Evolutionary conservation across 2,888 invertebrate species (phyloP), one percentile per base, ranked within the genome.

Genomic region (Caenorhabditis doughertyi): DNA sequence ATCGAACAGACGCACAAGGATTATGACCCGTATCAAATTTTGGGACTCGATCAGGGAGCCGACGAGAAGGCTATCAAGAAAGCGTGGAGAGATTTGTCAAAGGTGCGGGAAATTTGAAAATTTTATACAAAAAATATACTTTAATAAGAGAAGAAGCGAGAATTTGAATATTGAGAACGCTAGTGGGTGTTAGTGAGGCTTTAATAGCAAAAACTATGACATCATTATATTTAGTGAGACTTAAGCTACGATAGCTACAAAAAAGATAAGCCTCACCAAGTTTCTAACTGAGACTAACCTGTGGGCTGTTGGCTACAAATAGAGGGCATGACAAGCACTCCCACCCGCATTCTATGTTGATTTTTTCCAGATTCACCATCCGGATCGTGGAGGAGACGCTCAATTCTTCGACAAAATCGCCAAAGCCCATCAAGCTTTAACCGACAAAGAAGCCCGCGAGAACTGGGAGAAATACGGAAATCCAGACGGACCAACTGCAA

Each of bases 391-490:
- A 74, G 99, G 98, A 92, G 96, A 98, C 94, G 96, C 97, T 91
- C 96, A 97, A 92, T 95, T 96, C 82, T 99, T 99, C 92, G 98
- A 99, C 96, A 96, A 95, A 93, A 94, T 99, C 58, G 96, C 97
- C 8, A 99, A 99, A 94, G 95, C 97, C 56, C 93, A 94, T 90
- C 93, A 93, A 72, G 91, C 91, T 21, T 94, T 99, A 81, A 99
- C 99, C 76, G 97, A 99, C 93, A 98, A 98, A 87, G 97, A 98
- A 92, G 96, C 98, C 2, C 94, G 96, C 85, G 95, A 95, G 92
- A 99, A 99, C 93, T 99, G 97, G 96, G 97, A 98, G 92, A 96
- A 96, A 92, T 97, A 98, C 94, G 99, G 99, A 25, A 99, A 99
- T 94, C 99, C 99, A 0, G 99, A 99, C 94, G 99, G 99, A 3